Conservation (phyloP, 2,888 invertebrate genomes). For the Chrysina gloriosa region DNA sequence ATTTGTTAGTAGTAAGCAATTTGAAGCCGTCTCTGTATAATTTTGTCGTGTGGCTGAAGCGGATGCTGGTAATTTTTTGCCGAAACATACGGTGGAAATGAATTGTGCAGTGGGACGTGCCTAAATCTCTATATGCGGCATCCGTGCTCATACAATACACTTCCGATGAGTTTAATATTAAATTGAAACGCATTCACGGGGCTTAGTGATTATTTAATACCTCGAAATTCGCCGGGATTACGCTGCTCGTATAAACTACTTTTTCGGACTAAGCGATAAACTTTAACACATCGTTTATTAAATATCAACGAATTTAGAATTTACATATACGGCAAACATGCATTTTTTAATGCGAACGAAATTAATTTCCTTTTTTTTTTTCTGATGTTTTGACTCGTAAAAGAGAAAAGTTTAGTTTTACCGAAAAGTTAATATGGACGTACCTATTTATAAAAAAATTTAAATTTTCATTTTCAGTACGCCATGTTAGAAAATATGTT, state of each 20-base stretch:
- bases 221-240: slow-evolving; percentile 45
- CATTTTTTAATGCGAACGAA: neutral
- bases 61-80: slow-evolving; percentile 29
- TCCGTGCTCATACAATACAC: slow-evolving; percentile 53
- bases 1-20: too few species aligned
- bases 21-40: slow-evolving; percentile 18
- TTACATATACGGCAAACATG: neutral
- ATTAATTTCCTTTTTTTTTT: neutral
- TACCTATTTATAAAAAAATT: too few species aligned
- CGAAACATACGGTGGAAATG: slow-evolving; percentile 49
- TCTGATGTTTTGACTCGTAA: too few species aligned
- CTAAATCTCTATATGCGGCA: slow-evolving; percentile 53
- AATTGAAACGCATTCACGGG: slow-evolving; percentile 55
- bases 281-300: slow-evolving; percentile 21
- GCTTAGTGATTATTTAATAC: slow-evolving; percentile 56
- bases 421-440: too few species aligned
- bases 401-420: too few species aligned
- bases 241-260: slow-evolving; percentile 28
- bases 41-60: slow-evolving; percentile 29
- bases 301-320: neutral
- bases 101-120: slow-evolving; percentile 57
- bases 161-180: slow-evolving; percentile 59
- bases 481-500: too few species aligned
- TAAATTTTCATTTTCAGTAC: too few species aligned
- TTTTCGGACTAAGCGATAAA: neutral